Conservation (phyloP, 2,797 vertebrate species). For the Peromyscus aztecus region DNA sequence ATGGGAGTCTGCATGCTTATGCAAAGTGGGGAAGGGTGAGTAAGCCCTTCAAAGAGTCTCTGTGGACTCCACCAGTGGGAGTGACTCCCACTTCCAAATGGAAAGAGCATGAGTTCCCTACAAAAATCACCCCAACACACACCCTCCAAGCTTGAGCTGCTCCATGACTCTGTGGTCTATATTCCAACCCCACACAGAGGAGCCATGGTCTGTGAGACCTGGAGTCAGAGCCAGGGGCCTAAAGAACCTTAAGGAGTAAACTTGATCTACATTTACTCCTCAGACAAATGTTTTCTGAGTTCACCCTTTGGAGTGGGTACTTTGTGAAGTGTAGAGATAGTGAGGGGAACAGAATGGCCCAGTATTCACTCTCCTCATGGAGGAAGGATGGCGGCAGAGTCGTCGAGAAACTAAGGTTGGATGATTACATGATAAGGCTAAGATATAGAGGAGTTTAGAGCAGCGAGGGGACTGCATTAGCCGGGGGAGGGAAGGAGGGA, state of each 20-base stretch:
- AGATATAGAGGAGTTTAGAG: not conserved
- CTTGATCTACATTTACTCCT: not conserved
- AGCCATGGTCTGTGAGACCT: not conserved
- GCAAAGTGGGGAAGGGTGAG: fast-evolving
- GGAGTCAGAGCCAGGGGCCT: not conserved
- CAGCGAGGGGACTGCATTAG: no score
- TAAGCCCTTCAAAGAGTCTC: not conserved
- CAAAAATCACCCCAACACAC: no score
- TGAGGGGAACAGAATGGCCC: not conserved
- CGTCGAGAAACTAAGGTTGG: no score
- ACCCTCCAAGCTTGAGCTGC: fast-evolving
- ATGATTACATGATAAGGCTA: not conserved
- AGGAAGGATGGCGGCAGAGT: not conserved
- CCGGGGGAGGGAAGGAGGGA: not conserved
- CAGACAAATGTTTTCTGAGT: not conserved
- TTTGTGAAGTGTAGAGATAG: no score
- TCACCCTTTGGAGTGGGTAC: fast-evolving
- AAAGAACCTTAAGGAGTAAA: not conserved
- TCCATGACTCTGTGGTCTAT: fast-evolving
- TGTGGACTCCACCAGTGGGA: fast-evolving
- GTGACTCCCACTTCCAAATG: not conserved
- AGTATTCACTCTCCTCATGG: not conserved
- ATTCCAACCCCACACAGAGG: fast-evolving
- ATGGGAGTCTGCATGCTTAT: not conserved
- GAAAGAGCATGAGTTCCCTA: fast-evolving